Conservation (phyloP, 1,140 invertebrate genomes). For the Drosophila guanche region DNA sequence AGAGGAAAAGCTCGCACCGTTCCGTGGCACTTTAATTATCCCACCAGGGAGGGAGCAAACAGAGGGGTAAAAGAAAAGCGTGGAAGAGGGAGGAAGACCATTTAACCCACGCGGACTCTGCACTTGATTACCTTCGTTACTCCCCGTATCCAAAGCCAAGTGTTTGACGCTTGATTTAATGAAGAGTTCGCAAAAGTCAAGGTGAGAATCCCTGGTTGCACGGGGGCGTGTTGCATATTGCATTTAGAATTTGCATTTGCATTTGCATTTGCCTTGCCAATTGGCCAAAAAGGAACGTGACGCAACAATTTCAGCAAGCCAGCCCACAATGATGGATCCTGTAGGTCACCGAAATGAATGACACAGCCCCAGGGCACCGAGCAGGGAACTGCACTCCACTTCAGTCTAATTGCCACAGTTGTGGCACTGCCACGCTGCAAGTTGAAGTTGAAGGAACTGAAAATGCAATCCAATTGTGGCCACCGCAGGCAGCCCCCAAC, state of each 20-base stretch:
- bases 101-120: conserved; percentile 19
- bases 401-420: conserved; percentile 56
- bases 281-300: conserved; percentile 71
- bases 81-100: conserved; percentile 3
- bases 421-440: conserved; percentile 9
- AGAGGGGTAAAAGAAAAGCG: conserved; percentile 5
- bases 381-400: conserved; percentile 33
- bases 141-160: conserved; percentile 15
- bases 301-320: conserved; percentile 63
- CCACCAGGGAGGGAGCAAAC: not conserved
- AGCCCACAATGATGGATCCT: conserved; percentile 34
- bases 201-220: conserved; percentile 62
- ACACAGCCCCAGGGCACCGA: conserved; percentile 51
- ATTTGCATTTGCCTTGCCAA: conserved; percentile 61
- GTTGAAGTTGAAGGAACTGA: conserved; percentile 38
- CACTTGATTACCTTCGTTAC: conserved; percentile 54
- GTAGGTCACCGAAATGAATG: conserved; percentile 59
- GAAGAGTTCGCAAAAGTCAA: conserved; percentile 45
- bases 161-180: conserved; percentile 47
- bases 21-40: conserved; percentile 61
- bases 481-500: conserved; percentile 51
- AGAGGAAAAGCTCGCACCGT: conserved; percentile 25
- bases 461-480: conserved; percentile 54
- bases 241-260: conserved; percentile 10
- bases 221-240: conserved; percentile 24